phyloP scores from a whole-genome alignment of 1,140 invertebrate species.

The Sipha flava region DNA sequence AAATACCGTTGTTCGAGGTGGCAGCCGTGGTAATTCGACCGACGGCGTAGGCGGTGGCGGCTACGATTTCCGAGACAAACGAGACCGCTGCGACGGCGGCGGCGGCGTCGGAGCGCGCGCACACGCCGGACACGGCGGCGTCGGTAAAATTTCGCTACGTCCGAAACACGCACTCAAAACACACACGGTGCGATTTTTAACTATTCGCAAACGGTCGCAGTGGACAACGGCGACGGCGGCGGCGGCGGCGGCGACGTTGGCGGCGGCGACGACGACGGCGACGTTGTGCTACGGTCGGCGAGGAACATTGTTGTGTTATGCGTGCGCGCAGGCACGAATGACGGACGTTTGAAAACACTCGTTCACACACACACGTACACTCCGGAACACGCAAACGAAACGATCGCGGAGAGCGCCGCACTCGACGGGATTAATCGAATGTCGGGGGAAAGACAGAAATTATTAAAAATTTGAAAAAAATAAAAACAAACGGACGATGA shows the following conservation, averaged over 20 bases:
- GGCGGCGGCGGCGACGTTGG: too few relatives aligned
- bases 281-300: too few relatives aligned
- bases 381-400: neutral
- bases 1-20: slow-evolving; percentile 6
- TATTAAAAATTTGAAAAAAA: neutral
- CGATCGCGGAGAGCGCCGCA: neutral
- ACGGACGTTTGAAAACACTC: too few relatives aligned
- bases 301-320: too few relatives aligned
- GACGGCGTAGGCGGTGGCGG: neutral
- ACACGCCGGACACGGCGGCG: neutral
- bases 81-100: neutral
- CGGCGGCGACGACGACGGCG: too few relatives aligned
- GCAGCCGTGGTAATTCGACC: neutral
- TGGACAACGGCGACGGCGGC: too few relatives aligned
- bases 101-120: neutral
- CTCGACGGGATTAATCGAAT: too few relatives aligned
- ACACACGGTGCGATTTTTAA: too few relatives aligned
- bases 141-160: neutral
- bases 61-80: neutral
- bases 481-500: too few relatives aligned
- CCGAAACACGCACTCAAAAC: neutral
- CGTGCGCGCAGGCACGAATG: too few relatives aligned
- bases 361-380: neutral
- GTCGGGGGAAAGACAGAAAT: too few relatives aligned
- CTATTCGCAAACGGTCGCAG: too few relatives aligned